A percentile compares a stretch with the other conserved stretches of the same genome.
Evolutionary conservation across 2,113 vertebrate genomes (phyloP).

Genomic region (Varanus salvator): DNA sequence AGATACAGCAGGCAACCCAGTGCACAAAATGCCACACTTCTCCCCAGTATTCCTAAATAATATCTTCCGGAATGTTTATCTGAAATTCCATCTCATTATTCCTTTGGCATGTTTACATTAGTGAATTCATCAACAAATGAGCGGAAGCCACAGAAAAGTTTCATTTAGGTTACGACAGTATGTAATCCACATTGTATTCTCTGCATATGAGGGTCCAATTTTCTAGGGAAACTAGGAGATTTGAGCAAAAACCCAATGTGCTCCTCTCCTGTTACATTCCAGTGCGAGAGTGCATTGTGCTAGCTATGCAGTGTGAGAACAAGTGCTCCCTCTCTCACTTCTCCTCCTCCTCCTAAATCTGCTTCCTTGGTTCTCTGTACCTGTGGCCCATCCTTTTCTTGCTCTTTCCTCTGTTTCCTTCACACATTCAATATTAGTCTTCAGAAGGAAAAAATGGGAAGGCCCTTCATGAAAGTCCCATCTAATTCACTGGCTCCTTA

Average conservation of each 20-base stretch:
- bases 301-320: background rate
- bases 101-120: constrained; percentile 61
- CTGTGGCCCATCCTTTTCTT: background rate
- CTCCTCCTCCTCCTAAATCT: too few species aligned
- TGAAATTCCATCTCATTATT: constrained; percentile 68
- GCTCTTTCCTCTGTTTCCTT: background rate
- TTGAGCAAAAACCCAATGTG: accelerated
- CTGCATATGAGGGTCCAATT: constrained; percentile 16
- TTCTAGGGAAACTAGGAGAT: constrained; percentile 32
- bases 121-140: constrained; percentile 73
- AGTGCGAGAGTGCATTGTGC: background rate
- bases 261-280: background rate
- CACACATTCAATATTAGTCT: background rate
- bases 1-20: constrained; percentile 71
- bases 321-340: background rate
- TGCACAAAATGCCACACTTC: constrained; percentile 69
- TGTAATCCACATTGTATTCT: constrained; percentile 14
- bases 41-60: constrained; percentile 68
- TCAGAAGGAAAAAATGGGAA: background rate
- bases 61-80: constrained; percentile 75
- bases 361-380: background rate
- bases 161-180: constrained; percentile 51
- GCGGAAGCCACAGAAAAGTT: constrained; percentile 41
- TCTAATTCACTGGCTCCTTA: too few species aligned
- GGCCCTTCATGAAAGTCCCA: background rate